Evolutionary conservation across 1,140 invertebrate species (phyloP).

Genomic region (Mya arenaria): DNA sequence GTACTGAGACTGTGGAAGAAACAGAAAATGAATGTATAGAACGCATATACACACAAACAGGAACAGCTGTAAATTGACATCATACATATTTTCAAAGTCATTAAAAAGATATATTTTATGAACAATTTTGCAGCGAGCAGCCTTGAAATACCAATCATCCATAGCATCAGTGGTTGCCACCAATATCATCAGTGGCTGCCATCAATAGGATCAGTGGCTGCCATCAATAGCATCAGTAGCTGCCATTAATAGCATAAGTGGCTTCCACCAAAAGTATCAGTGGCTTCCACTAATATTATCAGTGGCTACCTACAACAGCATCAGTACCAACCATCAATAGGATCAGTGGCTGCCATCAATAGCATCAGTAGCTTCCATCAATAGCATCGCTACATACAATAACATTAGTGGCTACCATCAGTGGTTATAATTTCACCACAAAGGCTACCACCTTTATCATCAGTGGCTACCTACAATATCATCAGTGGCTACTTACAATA

Average conservation of each 20-base stretch:
- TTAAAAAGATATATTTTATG: no score
- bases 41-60: not conserved
- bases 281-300: not conserved
- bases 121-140: no score
- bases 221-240: not conserved
- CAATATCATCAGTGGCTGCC: not conserved
- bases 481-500: no score
- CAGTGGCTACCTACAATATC: no score
- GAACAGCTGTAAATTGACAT: no score
- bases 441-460: no score
- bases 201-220: not conserved
- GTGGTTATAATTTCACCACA: not conserved
- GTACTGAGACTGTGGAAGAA: slow-evolving; percentile 88
- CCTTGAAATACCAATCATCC: no score
- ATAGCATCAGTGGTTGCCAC: not conserved
- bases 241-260: no score
- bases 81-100: no score
- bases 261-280: no score
- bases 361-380: not conserved
- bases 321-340: no score
- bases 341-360: no score
- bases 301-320: not conserved
- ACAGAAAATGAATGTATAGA: slow-evolving; percentile 13
- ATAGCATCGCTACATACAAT: not conserved
- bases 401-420: not conserved